Conservation (phyloP, 2,888 invertebrate species). For the Balanococcus diminutus region DNA sequence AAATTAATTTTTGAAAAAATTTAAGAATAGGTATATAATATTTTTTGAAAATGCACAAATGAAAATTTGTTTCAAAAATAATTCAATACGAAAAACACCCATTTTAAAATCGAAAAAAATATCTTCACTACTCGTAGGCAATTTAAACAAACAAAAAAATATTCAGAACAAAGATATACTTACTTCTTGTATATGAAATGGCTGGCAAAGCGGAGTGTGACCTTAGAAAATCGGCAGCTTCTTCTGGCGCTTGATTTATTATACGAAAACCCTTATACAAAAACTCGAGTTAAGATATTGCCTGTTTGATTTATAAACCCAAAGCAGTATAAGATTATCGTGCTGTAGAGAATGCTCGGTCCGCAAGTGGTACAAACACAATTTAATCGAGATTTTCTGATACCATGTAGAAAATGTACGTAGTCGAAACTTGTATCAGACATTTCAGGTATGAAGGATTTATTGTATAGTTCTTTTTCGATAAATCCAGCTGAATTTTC, state of each 20-base stretch:
- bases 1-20: no score
- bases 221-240: slow-evolving; percentile 51
- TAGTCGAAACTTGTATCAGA: slow-evolving; percentile 52
- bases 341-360: slow-evolving; percentile 45
- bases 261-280: slow-evolving; percentile 49
- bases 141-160: slow-evolving; percentile 20
- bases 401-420: slow-evolving; percentile 50
- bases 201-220: slow-evolving; percentile 33
- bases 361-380: slow-evolving; percentile 55
- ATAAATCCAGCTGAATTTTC: slow-evolving; percentile 27
- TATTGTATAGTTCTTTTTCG: slow-evolving; percentile 46
- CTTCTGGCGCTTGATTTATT: slow-evolving; percentile 53
- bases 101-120: no score
- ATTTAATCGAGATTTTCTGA: slow-evolving; percentile 55
- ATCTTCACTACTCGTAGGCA: no score
- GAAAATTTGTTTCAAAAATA: no score
- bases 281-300: slow-evolving; percentile 54
- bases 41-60: no score
- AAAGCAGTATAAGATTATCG: slow-evolving; percentile 52
- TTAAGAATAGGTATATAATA: no score
- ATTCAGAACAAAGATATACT: neutral
- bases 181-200: neutral
- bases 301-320: slow-evolving; percentile 54
- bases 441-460: slow-evolving; percentile 55
- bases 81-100: no score